Evolutionary conservation across 2,888 invertebrate species (phyloP).

Genomic region (Neuroscelio doddi): DNA sequence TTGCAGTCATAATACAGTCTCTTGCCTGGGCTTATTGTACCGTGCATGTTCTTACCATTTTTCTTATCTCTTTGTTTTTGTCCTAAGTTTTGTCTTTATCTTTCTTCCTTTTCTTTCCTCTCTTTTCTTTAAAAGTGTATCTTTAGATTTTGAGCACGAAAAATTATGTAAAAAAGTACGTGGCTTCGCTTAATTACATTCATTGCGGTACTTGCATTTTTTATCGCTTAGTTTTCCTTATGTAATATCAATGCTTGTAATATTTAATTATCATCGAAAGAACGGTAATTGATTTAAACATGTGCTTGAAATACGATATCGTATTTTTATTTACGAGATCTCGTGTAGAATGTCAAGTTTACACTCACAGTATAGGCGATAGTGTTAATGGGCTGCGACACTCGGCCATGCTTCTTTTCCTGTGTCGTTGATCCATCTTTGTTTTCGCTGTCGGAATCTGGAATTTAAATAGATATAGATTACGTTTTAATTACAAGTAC

Average conservation of each 20-base stretch:
- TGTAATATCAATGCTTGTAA: no score
- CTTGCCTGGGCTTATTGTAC: slow-evolving; percentile 10
- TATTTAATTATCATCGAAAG: no score
- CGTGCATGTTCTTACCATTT: neutral
- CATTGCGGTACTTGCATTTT: no score
- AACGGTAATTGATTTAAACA: no score
- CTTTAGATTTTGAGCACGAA: neutral
- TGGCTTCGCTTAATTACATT: no score
- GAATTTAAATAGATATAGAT: neutral
- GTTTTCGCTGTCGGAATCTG: slow-evolving; percentile 79
- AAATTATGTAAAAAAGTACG: no score
- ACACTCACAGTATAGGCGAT: slow-evolving; percentile 82
- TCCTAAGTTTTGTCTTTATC: no score
- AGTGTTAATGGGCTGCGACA: slow-evolving; percentile 81
- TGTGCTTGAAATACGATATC: no score
- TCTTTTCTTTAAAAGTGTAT: neutral
- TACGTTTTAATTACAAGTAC: neutral
- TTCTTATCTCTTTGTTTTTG: neutral
- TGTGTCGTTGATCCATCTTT: slow-evolving; percentile 70
- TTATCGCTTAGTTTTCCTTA: no score
- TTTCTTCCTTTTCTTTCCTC: no score
- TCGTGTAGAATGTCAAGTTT: neutral
- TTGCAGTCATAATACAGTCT: no score
- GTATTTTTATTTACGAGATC: no score
- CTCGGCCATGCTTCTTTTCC: slow-evolving; percentile 76